A percentile compares a stretch with the other conserved stretches of the same genome.
Evolutionary conservation across 2,888 invertebrate genomes (phyloP).

Genomic region (Lasioglossum morio): DNA sequence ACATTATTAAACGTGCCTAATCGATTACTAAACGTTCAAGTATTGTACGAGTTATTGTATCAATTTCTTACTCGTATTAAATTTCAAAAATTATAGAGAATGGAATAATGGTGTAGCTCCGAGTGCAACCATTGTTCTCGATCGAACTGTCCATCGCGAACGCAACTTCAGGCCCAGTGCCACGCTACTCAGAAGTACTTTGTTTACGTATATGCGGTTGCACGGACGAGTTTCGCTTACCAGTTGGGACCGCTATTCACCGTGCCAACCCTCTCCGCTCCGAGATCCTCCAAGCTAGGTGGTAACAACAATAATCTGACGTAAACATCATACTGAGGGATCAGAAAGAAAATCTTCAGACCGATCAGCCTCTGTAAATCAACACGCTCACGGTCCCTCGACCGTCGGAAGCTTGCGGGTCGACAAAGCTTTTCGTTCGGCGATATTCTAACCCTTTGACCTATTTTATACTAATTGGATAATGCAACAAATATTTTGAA

Average conservation of each 20-base stretch:
- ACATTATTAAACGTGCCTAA: too few species aligned
- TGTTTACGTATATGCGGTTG: conserved; percentile 65
- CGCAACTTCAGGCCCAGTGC: conserved; percentile 43
- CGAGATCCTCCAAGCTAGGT: neutral
- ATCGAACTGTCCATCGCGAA: conserved; percentile 12
- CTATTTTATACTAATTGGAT: too few species aligned
- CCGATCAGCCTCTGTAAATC: neutral
- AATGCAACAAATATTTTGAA: too few species aligned
- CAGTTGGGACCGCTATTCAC: conserved; percentile 33
- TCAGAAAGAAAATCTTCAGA: neutral
- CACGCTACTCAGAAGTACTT: conserved; percentile 53
- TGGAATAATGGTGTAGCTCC: too few species aligned
- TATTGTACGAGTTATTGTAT: too few species aligned
- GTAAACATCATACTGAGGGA: neutral
- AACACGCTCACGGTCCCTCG: neutral
- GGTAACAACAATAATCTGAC: neutral
- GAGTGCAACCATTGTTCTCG: neutral
- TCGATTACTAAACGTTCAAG: too few species aligned
- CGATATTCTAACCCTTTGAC: too few species aligned
- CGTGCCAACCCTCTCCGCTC: conserved; percentile 21
- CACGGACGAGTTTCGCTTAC: conserved; percentile 57
- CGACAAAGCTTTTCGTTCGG: too few species aligned
- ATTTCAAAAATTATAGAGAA: too few species aligned
- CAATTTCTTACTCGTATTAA: too few species aligned
- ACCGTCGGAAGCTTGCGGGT: too few species aligned